Percentiles rank a stretch among this genome's conserved stretches.
These are phyloP conservation scores for Sinotaia quadrata DNA, from an alignment of 2,888 invertebrate genomes.

Conservation along the genomic window DNA sequence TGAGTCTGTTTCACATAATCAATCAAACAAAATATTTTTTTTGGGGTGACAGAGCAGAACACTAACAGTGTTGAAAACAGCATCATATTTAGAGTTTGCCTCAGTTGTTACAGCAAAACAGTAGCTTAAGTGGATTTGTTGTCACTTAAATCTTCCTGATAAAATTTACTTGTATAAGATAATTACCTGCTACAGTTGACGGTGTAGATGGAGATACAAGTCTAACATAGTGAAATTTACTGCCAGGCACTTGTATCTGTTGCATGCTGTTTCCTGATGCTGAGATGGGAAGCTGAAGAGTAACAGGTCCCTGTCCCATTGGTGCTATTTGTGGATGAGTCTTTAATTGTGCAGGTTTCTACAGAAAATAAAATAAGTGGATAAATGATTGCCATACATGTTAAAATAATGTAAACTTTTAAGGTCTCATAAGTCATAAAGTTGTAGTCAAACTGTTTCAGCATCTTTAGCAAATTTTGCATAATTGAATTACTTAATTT, in stretches of 20 bases:
- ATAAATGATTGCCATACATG: no score
- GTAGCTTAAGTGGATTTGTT: no score
- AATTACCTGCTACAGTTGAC: constrained; percentile 23
- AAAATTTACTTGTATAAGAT: background rate
- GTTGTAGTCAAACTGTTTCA: no score
- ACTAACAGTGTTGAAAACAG: no score
- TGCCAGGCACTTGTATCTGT: constrained; percentile 70
- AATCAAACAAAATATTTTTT: no score
- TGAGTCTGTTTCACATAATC: no score
- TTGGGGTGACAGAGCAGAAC: no score
- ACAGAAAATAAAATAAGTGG: background rate
- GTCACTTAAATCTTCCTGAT: no score
- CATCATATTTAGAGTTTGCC: background rate
- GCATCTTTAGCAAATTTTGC: no score
- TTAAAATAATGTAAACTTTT: no score
- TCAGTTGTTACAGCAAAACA: background rate
- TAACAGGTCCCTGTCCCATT: constrained; percentile 21
- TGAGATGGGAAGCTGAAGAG: constrained; percentile 24
- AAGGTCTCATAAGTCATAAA: no score
- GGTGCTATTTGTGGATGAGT: constrained; percentile 29
- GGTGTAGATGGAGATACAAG: constrained; percentile 66
- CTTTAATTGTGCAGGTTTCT: constrained; percentile 19
- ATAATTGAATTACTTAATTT: no score
- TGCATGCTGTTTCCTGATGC: constrained; percentile 47
- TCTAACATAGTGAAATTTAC: constrained; percentile 72